phyloP scores from a whole-genome alignment of 2,113 vertebrate genomes.

The Nothobranchius furzeri region DNA sequence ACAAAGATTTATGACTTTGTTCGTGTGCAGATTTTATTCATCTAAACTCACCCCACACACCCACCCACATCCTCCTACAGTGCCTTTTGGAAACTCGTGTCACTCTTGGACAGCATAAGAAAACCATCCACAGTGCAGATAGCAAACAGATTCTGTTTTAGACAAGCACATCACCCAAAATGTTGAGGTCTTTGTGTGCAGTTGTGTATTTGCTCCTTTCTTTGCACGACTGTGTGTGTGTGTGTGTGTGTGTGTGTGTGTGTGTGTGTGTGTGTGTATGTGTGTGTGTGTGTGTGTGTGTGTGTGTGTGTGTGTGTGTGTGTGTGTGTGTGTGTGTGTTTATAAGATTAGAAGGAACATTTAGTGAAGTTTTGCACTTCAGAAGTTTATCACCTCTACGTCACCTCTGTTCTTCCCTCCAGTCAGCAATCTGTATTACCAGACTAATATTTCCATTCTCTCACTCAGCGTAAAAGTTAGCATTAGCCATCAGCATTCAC shows the following conservation, averaged over 20 bases:
- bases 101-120: constrained; percentile 46
- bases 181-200: constrained; percentile 47
- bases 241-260: too few species aligned
- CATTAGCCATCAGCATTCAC: constrained; percentile 6
- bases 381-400: constrained; percentile 2
- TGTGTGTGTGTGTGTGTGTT: too few species aligned
- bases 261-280: too few species aligned
- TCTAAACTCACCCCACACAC: not conserved
- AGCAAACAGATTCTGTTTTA: constrained; percentile 24
- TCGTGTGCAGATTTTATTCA: constrained; percentile 11
- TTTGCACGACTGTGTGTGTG: not conserved
- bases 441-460: constrained; percentile 13
- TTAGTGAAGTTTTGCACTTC: constrained; percentile 33
- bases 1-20: constrained; percentile 4
- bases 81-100: constrained; percentile 27
- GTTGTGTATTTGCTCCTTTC: not conserved
- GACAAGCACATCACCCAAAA: constrained; percentile 18
- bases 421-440: constrained; percentile 22
- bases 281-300: too few species aligned
- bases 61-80: constrained; percentile 1
- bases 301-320: too few species aligned
- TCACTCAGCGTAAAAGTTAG: constrained; percentile 8
- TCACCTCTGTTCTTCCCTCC: not conserved
- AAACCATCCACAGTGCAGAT: constrained; percentile 32
- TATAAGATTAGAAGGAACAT: too few species aligned